A percentile compares a stretch with the other conserved stretches of the same genome.
These are phyloP conservation scores for Sphaerophoria rueppellii DNA, from an alignment of 2,888 invertebrate species.

Conservation along the genomic window DNA sequence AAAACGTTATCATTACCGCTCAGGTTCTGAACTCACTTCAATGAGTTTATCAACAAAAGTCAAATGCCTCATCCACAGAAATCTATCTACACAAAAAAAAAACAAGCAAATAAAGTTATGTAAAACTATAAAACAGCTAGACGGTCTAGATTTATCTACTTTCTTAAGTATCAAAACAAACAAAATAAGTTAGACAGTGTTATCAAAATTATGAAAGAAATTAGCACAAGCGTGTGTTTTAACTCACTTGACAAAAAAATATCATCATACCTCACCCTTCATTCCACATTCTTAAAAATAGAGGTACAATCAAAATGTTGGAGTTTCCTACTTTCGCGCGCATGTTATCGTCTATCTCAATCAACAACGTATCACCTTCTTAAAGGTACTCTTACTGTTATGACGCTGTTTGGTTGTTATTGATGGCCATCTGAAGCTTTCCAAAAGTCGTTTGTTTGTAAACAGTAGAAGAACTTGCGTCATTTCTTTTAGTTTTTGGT, in stretches of 20 bases:
- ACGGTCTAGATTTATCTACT: background rate
- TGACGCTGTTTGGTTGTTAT: background rate
- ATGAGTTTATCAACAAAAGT: constrained; percentile 17
- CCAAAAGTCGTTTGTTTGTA: background rate
- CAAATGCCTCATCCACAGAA: background rate
- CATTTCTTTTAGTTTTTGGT: constrained; percentile 8
- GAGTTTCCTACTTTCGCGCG: no score
- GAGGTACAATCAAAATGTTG: no score
- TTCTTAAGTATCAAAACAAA: background rate
- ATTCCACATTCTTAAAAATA: background rate
- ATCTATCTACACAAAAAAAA: background rate
- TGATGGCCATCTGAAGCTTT: background rate
- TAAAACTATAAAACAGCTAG: background rate
- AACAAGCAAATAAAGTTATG: constrained; percentile 9
- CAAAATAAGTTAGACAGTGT: background rate
- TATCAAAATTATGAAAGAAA: constrained; percentile 18
- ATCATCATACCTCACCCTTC: no score
- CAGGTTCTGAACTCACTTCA: background rate
- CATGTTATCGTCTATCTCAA: background rate
- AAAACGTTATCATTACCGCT: no score
- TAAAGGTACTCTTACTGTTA: background rate
- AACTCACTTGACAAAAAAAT: background rate
- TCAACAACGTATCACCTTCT: background rate
- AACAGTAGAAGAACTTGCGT: constrained; percentile 19
- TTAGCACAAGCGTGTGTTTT: constrained; percentile 5